Conservation (phyloP, 2,113 vertebrate species). For the Struthio camelus region DNA sequence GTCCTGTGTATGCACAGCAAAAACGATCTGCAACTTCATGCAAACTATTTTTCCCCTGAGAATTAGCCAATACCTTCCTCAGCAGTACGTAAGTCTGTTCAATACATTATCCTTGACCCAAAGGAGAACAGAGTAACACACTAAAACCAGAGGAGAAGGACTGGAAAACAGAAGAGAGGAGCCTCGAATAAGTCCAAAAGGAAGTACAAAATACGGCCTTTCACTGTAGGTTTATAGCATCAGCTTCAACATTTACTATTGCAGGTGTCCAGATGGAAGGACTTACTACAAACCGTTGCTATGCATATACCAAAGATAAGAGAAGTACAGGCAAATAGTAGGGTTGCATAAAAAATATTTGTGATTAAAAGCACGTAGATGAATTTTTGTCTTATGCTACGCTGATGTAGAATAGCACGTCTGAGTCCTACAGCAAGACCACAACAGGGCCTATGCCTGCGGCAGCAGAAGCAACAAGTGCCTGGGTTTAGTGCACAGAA, state of each 20-base stretch:
- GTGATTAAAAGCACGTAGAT: neutral
- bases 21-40: slow-evolving; percentile 26
- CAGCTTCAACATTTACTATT: neutral
- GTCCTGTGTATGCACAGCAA: neutral
- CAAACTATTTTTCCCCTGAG: neutral
- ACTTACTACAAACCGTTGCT: neutral
- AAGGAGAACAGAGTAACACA: neutral
- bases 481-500: neutral
- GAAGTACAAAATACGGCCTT: neutral
- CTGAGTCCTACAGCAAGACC: neutral
- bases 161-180: neutral
- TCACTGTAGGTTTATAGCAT: neutral
- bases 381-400: neutral
- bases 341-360: neutral
- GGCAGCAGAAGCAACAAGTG: neutral
- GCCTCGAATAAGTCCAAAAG: neutral
- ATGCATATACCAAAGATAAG: accelerated
- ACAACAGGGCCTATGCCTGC: accelerated
- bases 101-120: neutral
- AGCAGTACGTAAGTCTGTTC: neutral
- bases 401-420: neutral
- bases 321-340: neutral
- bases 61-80: neutral
- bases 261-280: neutral
- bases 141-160: neutral